phyloP scores from a whole-genome alignment of 2,797 vertebrate species.

The Spheniscus humboldti region DNA sequence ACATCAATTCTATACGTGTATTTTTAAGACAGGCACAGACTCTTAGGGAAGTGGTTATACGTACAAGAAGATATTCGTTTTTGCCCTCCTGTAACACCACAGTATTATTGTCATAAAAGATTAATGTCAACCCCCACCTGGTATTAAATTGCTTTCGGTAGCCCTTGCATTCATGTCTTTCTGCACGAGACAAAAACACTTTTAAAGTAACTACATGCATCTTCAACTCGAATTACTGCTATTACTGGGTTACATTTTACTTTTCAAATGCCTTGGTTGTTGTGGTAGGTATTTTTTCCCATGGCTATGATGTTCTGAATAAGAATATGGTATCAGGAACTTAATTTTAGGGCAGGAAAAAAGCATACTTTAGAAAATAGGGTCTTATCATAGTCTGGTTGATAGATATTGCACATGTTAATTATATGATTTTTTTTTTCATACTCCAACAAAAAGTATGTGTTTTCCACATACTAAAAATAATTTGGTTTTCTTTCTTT shows the following conservation, averaged over 20 bases:
- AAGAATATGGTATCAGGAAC: not conserved
- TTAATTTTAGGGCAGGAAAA: not conserved
- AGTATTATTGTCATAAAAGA: conserved; percentile 62
- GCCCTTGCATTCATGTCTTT: not conserved
- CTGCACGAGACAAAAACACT: conserved; percentile 35
- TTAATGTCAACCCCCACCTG: conserved; percentile 58
- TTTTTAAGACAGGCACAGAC: conserved; percentile 34
- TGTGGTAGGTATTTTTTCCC: not conserved
- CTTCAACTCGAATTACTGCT: not conserved
- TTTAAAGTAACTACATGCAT: conserved; percentile 7
- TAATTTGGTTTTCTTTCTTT: not conserved
- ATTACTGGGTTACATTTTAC: not conserved
- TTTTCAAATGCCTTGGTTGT: not conserved
- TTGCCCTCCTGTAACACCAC: conserved; percentile 49
- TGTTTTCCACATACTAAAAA: conserved; percentile 10
- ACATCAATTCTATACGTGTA: not conserved
- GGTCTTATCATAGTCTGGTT: not conserved
- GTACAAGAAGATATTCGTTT: not conserved
- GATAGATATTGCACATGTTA: not conserved
- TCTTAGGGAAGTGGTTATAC: not conserved
- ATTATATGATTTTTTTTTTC: not conserved
- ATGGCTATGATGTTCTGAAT: not conserved
- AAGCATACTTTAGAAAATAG: not conserved
- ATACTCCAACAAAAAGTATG: not conserved
- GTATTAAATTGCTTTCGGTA: conserved; percentile 48